Percentiles rank a stretch among this genome's conserved stretches.
phyloP scores from a whole-genome alignment of 1,140 invertebrate species.

The Oppia nitens region DNA sequence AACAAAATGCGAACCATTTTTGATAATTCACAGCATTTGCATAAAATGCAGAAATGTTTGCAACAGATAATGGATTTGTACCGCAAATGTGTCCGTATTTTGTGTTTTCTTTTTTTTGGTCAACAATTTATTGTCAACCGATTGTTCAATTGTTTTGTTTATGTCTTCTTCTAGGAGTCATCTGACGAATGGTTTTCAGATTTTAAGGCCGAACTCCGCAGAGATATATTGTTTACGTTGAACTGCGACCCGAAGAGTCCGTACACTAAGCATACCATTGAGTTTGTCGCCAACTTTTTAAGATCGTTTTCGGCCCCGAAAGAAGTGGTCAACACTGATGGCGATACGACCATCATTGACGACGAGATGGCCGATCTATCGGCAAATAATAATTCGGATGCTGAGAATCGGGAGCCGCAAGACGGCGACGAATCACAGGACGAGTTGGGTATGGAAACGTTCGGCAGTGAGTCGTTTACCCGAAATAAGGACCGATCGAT shows the following conservation, averaged over 20 bases:
- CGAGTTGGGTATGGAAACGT: conserved; percentile 6
- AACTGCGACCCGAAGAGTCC: background rate
- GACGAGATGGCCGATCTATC: too few species aligned
- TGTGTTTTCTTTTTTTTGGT: background rate
- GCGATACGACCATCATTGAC: background rate
- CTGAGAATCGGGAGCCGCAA: background rate
- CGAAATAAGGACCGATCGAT: background rate
- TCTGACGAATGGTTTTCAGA: background rate
- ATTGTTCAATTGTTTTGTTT: background rate
- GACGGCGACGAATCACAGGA: background rate
- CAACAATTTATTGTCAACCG: background rate
- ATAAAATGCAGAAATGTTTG: conserved; percentile 18
- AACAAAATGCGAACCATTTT: too few species aligned
- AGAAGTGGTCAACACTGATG: background rate
- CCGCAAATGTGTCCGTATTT: background rate
- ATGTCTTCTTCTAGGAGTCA: background rate
- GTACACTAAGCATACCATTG: background rate
- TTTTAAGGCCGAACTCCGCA: background rate
- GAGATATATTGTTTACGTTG: background rate
- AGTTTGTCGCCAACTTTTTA: background rate
- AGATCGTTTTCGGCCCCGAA: background rate
- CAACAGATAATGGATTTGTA: background rate
- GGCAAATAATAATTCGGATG: background rate
- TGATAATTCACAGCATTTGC: conserved; percentile 14
- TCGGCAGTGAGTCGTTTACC: conserved; percentile 4